Conservation (phyloP, 2,113 vertebrate genomes). For the Struthio camelus region DNA sequence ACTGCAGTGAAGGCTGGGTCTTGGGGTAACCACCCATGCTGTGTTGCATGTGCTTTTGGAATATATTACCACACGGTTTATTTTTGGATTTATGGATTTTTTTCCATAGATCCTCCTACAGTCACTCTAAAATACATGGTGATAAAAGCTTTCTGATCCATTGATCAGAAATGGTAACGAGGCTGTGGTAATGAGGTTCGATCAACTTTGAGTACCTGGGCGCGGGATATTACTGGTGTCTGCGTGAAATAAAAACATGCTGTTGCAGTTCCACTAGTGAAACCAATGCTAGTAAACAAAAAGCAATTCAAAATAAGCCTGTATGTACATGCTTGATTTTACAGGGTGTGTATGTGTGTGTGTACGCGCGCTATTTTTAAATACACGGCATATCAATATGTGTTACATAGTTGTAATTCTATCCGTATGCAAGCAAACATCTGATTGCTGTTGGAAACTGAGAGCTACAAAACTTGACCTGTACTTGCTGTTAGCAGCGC, state of each 20-base stretch:
- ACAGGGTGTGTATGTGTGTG: background rate
- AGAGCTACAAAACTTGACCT: background rate
- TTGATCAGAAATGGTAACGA: background rate
- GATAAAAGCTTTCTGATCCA: background rate
- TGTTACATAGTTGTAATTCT: background rate
- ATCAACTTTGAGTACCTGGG: background rate
- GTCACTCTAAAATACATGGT: background rate
- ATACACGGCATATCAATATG: no score
- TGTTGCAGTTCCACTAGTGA: background rate
- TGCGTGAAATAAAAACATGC: background rate
- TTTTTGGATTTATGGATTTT: background rate
- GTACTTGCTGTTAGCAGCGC: background rate
- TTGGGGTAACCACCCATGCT: background rate
- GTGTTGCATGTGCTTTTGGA: background rate
- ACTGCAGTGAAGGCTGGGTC: no score
- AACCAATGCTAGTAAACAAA: background rate
- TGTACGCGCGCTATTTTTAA: background rate
- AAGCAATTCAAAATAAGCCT: background rate
- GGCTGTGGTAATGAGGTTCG: background rate
- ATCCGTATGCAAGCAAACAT: background rate
- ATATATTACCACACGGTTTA: background rate
- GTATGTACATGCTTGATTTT: background rate
- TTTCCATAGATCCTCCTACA: background rate
- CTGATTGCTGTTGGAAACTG: background rate
- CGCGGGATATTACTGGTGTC: background rate